Evolutionary conservation across 2,113 vertebrate species (phyloP), one percentile per base, ranked within the genome.

Genomic region (Suncus etruscus): DNA sequence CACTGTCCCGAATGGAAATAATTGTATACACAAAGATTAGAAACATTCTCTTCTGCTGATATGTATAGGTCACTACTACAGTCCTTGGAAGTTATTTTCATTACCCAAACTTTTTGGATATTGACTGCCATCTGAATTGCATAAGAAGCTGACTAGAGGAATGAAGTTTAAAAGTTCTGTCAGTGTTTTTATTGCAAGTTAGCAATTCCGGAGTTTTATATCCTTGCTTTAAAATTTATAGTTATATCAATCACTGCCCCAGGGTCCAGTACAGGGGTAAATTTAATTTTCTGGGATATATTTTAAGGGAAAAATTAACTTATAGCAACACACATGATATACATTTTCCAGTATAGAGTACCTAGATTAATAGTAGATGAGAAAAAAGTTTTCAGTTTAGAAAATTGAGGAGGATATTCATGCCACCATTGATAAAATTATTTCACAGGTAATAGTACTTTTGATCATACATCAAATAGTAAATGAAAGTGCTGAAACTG

Each of bases 201-300:
- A 91, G 72, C 61, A 92, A 91, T 94, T 83, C 58, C 25, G 58
- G 54, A 95, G 31, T 63, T 94, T 91, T 94, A 91, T 89, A 87
- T 39, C 54, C 68, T 90, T 82, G 16, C 75, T 91, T 1, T 90
- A 94, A 96, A 96, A 92, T 90, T 80, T 94, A 94, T 73, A 80
- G 85, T 83, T 84, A 87, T 75, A 90, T 93, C 91, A 92, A 50
- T 95, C 90, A 83, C 94, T 72, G 18, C 87, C 85, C 47, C 11
- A 83, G 50, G 78, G 87, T 54, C 54, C 31, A 79, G 9, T 94
- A 82, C 51, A 91, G 27, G 24, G 16, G 45, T 91, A 51, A 96
- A 87, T 95, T 92, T 87, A 94, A 94, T 90, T 94, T 91, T 78
- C 63, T 86, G 25, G 63, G 10, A 70, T 48, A 47, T 90, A 73